A percentile compares a stretch with the other conserved stretches of the same genome.
Evolutionary conservation across 2,888 invertebrate genomes (phyloP).

Genomic region (Calliphora vomitoria): DNA sequence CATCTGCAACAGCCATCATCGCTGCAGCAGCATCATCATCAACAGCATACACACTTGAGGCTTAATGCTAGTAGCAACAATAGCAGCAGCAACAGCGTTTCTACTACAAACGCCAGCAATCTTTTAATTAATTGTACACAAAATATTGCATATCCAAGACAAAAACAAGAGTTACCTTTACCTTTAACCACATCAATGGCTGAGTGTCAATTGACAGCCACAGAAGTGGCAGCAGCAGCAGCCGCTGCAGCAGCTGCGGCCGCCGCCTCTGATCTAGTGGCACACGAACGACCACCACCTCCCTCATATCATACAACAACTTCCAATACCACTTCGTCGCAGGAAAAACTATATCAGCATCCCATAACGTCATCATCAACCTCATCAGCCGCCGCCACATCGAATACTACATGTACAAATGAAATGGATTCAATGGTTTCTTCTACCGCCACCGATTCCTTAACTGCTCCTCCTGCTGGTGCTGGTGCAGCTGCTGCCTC

Average conservation of each 20-base stretch:
- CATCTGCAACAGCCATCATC: conserved; percentile 63
- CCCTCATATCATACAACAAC: conserved; percentile 76
- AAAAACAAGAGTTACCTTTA: conserved; percentile 72
- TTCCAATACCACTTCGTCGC: conserved; percentile 21
- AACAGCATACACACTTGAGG: conserved; percentile 65
- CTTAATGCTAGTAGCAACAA: conserved; percentile 63
- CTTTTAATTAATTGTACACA: conserved; percentile 64
- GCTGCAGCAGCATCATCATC: conserved; percentile 59
- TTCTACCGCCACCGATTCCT: conserved; percentile 53
- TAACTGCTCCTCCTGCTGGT: conserved; percentile 48
- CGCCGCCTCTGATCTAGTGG: no score
- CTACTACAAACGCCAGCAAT: conserved; percentile 42
- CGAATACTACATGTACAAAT: conserved; percentile 58
- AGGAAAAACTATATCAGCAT: conserved; percentile 55
- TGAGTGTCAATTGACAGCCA: conserved; percentile 67
- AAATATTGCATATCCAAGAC: conserved; percentile 71
- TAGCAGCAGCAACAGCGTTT: conserved; percentile 39
- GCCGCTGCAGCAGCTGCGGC: background rate
- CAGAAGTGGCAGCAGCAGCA: conserved; percentile 45
- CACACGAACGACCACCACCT: conserved; percentile 76
- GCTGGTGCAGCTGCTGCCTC: conserved; percentile 58
- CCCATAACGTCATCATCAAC: background rate
- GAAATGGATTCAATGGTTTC: conserved; percentile 69
- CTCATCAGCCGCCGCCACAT: conserved; percentile 33
- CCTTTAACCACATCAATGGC: conserved; percentile 66